These are phyloP conservation scores for Bombus pascuorum DNA, from an alignment of 1,140 invertebrate species.

Conservation along the genomic window DNA sequence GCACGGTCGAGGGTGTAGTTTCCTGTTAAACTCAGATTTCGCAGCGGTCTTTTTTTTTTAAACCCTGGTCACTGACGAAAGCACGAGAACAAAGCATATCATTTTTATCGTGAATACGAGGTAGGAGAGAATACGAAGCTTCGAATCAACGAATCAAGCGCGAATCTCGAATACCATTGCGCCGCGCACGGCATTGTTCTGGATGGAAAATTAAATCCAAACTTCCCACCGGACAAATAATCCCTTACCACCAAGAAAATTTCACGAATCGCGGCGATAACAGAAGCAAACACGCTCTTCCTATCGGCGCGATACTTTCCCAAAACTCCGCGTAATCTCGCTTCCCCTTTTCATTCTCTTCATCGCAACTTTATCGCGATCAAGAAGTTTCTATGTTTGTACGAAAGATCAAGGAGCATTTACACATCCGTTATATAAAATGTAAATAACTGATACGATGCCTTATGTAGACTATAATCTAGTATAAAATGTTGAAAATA, in stretches of 20 bases:
- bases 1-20: not conserved
- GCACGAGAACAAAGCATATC: not conserved
- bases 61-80: not conserved
- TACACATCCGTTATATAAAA: not conserved
- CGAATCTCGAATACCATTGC: not conserved
- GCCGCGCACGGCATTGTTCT: slow-evolving; percentile 21
- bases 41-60: not conserved
- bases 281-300: slow-evolving; percentile 34
- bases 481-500: no score
- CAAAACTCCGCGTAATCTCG: slow-evolving; percentile 32
- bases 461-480: no score
- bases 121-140: not conserved
- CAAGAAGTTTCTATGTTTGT: slow-evolving; percentile 18
- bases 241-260: slow-evolving; percentile 6
- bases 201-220: slow-evolving; percentile 59
- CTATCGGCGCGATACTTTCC: no score
- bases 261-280: slow-evolving; percentile 38
- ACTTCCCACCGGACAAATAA: slow-evolving; percentile 50
- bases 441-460: no score
- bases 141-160: slow-evolving; percentile 6
- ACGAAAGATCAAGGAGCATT: not conserved
- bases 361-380: not conserved
- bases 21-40: slow-evolving; percentile 15
- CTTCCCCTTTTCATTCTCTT: not conserved
- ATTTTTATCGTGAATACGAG: slow-evolving; percentile 27